These are phyloP conservation scores for Ferdinandea cuprea DNA, from an alignment of 2,888 invertebrate genomes.

Conservation along the genomic window DNA sequence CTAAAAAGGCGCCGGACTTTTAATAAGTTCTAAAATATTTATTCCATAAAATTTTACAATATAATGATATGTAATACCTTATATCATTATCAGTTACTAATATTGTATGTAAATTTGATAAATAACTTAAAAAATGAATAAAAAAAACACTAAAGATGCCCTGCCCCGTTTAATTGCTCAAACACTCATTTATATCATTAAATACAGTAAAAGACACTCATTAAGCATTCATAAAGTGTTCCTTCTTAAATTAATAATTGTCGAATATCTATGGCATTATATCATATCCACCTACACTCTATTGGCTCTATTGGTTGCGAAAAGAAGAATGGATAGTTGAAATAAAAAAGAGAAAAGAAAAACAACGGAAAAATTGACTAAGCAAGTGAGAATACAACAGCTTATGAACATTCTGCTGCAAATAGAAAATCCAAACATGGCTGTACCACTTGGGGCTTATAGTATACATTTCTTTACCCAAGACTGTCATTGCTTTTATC, in stretches of 20 bases:
- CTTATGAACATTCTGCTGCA: slow-evolving; percentile 27
- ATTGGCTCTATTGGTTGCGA: slow-evolving; percentile 7
- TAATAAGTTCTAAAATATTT: too few relatives aligned
- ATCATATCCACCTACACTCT: slow-evolving; percentile 43
- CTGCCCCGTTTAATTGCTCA: too few relatives aligned
- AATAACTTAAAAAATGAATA: too few relatives aligned
- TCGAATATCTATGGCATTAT: slow-evolving; percentile 48
- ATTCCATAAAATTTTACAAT: too few relatives aligned
- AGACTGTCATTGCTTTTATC: slow-evolving; percentile 40
- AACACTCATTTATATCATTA: slow-evolving; percentile 4
- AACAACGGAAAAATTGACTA: slow-evolving; percentile 23
- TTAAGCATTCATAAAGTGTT: slow-evolving; percentile 51
- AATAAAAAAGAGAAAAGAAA: slow-evolving; percentile 31
- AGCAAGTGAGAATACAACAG: slow-evolving; percentile 21
- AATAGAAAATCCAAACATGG: slow-evolving; percentile 49
- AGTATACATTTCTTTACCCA: slow-evolving; percentile 10
- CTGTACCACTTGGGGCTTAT: slow-evolving; percentile 31
- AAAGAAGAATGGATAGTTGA: slow-evolving; percentile 21
- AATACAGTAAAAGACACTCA: slow-evolving; percentile 29
- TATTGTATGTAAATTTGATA: too few relatives aligned
- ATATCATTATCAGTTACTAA: too few relatives aligned
- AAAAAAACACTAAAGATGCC: too few relatives aligned
- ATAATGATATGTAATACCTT: too few relatives aligned
- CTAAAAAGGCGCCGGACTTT: too few relatives aligned
- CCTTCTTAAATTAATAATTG: slow-evolving; percentile 44